Base-by-base conservation (phyloP, 2,888 invertebrate species). In the Sipunculus nudus region DNA sequence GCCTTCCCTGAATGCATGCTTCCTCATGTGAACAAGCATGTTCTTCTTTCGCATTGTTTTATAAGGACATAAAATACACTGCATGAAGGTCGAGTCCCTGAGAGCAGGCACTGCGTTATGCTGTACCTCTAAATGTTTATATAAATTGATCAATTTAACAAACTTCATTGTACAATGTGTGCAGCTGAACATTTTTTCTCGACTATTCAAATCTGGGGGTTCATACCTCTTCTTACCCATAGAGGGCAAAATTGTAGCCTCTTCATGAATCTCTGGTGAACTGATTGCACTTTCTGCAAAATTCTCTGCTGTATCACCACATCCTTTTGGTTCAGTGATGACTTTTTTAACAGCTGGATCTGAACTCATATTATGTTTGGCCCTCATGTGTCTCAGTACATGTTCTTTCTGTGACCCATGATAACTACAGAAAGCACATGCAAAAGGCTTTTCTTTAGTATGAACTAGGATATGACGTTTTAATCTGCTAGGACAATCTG, bases 91-190 rank as follows among this genome's bases (percentile, higher is more conserved):
- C n/a, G n/a, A n/a, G n/a, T n/a, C n/a, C n/a, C n/a, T n/a, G n/a
- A n/a, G n/a, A n/a, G n/a, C n/a, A n/a, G n/a, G n/a, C n/a, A n/a
- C n/a, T n/a, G n/a, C 57, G 32, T 57, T 57, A 28, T 81, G 81
- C 59, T 80, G 80, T 1, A 75, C 72, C 61, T 78, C 75, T 32
- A 81, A 59, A 60, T 81, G 81, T 59, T 80, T 81, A 66, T 80
- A 80, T 32, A 81, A 69, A 62, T 79, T 80, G n/a, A 81, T 73
- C 49, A 79, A 61, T 57, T 79, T 80, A 8, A 78, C 65, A 70
- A 81, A 81, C 54, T 75, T 81, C 80, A 81, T 80, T 10, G 77
- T 74, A 58, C 81, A 81, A 65, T 78, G 76, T 58, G 77, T 78
- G 56, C 81, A 81, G 3, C 78, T 77, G 70, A 80, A 80, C n/a